Evolutionary conservation across 2,113 vertebrate species (phyloP), one percentile per base, ranked within the genome.

Genomic region (Ibidorhyncha struthersii): DNA sequence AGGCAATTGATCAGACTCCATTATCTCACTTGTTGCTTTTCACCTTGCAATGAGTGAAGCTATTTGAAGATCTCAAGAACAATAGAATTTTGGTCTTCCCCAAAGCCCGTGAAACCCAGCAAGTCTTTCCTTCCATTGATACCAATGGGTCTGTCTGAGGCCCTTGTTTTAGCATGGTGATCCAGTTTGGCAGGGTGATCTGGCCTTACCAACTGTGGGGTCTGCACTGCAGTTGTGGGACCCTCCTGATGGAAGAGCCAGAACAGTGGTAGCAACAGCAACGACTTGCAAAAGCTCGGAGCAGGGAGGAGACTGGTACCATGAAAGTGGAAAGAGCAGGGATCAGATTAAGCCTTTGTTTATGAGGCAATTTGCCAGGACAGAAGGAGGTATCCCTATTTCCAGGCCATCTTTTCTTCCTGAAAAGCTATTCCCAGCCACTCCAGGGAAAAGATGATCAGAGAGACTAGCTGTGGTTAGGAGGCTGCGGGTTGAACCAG

Each of bases 261-360:
- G 11, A 2, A 62, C 23, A 58, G 62, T 43, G 23, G 19, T n/a
- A 63, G 40, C n/a, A 61, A 49, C 9, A 73, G 36, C 10, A 62
- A 27, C 0, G 1, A 32, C 32, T 27, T 69, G 12, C 17, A 43
- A 36, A 62, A 67, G 18, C 6, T 82, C 32, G 45, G 47, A 73
- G 10, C 0, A 0, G 53, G 19, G 18, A 47, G 16, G 8, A 62
- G 32, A 56, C 40, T 13, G 4, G 32, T 40, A 62, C 21, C 0
- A 0, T 62, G 47, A 45, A 95, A 92, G 45, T 0, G 77, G 53
- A 32, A 52, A 40, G 12, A 71, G 8, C 8, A 49, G 6, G 16
- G 17, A 38, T 40, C n/a, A 77, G 62, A 27, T 34, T 47, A 80
- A 88, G 49, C 9, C 13, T 47, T 79, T 5, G 14, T 69, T 63